A percentile compares a stretch with the other conserved stretches of the same genome.
Evolutionary conservation across 2,113 vertebrate species (phyloP).

Genomic region (Raja brachyura): DNA sequence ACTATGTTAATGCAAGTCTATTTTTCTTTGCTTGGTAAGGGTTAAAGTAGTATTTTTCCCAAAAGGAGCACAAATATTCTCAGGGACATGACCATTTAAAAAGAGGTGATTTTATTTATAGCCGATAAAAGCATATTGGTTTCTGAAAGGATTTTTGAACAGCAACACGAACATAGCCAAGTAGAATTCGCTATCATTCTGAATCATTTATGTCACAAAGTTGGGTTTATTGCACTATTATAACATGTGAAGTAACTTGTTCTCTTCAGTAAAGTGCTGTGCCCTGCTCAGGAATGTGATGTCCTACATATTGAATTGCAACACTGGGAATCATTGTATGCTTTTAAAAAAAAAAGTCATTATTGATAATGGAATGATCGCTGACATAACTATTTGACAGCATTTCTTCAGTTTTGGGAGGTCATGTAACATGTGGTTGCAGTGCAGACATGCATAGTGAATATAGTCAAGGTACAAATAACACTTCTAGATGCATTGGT

Average conservation of each 20-base stretch:
- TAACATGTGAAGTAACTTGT: background rate
- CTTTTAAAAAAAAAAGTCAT: background rate
- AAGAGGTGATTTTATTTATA: conserved; percentile 7
- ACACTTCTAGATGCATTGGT: too few species aligned
- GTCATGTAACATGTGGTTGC: background rate
- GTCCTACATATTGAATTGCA: background rate
- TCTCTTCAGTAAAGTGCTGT: conserved; percentile 2
- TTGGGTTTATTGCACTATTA: background rate
- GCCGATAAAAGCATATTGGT: background rate
- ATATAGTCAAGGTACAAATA: too few species aligned
- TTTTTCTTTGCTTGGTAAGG: background rate
- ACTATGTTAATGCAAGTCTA: too few species aligned
- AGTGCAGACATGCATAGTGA: too few species aligned
- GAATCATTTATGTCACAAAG: conserved; percentile 23
- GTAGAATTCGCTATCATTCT: background rate
- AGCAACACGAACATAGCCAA: background rate
- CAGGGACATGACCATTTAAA: background rate
- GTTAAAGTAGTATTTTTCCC: background rate
- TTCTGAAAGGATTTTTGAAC: background rate
- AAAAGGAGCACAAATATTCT: background rate
- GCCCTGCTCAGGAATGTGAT: background rate
- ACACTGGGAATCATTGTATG: background rate
- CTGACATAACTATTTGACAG: background rate
- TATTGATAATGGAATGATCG: background rate
- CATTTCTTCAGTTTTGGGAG: background rate